Evolutionary conservation across 2,113 vertebrate genomes (phyloP), one percentile per base, ranked within the genome.

Genomic region (Eira barbara): DNA sequence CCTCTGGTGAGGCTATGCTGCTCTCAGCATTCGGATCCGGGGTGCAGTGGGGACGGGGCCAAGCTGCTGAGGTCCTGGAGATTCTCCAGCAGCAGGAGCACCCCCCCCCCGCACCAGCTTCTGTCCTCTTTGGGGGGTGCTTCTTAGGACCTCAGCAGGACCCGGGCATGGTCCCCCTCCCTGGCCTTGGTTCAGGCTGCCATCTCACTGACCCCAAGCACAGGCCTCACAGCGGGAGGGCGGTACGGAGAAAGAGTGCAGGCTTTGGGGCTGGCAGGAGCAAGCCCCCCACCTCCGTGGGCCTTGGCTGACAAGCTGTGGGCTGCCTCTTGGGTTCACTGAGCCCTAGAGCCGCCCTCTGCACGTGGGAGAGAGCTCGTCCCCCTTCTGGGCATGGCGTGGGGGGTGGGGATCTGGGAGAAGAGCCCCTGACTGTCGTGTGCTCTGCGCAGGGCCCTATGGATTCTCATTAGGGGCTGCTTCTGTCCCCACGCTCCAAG

Each of bases 351-450:
- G 0, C 21, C 7, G 11, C 29, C 12, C 34, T n/a, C 34, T 52
- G n/a, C 23, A 31, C 36, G 4, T 0, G 0, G 39, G 39, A 31
- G 18, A 17, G 13, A 8, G 17, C 3, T 1, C 3, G 8, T 3
- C 15, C 0, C 6, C 29, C 21, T 34, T 29, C 31, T 13, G 15
- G 65, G 69, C 34, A 1, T 3, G 2, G 4, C 11, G 4, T 27
- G 25, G 29, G 82, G 86, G 34, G 2, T 20, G 49, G 76, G 71
- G 21, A 15, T 6, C 39, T 21, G 59, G 42, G 52, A 23, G 34
- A 4, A 4, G 8, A 65, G 49, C n/a, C 7, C 25, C 29, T 0
- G 17, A 42, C 25, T 8, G 31, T 39, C 45, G 3, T 2, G 12
- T 3, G 57, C 78, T 55, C 78, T 27, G 8, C 10, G 13, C 17